A percentile compares a stretch with the other conserved stretches of the same genome.
These are phyloP conservation scores for Artemisiospiza belli DNA, from an alignment of 2,113 vertebrate species.

Conservation along the genomic window DNA sequence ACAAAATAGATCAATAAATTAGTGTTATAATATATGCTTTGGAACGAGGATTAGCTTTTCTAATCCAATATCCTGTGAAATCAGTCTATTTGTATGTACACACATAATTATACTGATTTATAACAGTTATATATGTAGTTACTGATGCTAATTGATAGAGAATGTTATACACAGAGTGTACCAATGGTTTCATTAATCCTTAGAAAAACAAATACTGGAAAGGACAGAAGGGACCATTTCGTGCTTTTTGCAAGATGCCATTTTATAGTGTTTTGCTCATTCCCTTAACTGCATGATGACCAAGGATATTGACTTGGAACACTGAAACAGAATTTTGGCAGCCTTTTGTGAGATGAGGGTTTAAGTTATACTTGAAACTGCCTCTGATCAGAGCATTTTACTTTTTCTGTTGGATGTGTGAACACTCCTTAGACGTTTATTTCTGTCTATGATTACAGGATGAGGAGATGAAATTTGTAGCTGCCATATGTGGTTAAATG, in stretches of 20 bases:
- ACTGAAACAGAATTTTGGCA: background rate
- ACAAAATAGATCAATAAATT: background rate
- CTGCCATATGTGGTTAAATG: background rate
- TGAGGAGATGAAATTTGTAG: background rate
- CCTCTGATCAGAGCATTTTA: background rate
- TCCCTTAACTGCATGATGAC: background rate
- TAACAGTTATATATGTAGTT: background rate
- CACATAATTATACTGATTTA: background rate
- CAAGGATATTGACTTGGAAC: background rate
- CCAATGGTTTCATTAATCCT: background rate
- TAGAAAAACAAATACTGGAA: background rate
- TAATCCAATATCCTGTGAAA: background rate
- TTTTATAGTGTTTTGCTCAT: background rate
- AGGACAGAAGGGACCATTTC: background rate
- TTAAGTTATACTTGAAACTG: background rate
- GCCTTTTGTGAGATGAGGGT: background rate
- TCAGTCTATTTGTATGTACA: background rate
- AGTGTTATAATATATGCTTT: background rate
- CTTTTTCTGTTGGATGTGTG: background rate
- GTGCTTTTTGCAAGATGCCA: background rate
- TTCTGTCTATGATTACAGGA: background rate
- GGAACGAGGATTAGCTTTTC: background rate
- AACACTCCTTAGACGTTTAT: background rate
- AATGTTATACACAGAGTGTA: background rate
- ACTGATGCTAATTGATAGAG: background rate